Percentiles rank a stretch among this genome's conserved stretches.
Conservation (phyloP, 1,140 invertebrate genomes). For the Bombus confusus region DNA sequence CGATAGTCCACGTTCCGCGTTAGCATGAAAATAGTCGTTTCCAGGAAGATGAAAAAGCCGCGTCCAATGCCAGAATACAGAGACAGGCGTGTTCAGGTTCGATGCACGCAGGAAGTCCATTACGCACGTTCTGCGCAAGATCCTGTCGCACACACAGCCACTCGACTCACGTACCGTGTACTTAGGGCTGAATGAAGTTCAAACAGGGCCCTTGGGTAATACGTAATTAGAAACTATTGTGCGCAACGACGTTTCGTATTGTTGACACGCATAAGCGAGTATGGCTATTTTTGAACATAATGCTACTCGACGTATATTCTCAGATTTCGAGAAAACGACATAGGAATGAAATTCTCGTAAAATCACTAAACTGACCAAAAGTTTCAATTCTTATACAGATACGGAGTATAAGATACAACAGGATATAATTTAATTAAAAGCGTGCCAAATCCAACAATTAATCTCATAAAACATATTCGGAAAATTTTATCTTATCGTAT, state of each 20-base stretch:
- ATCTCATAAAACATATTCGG: too few relatives aligned
- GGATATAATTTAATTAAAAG: too few relatives aligned
- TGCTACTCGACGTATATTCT: not conserved
- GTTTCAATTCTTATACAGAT: too few relatives aligned
- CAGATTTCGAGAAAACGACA: not conserved
- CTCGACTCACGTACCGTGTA: conserved; percentile 58
- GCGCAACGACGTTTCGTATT: conserved; percentile 11
- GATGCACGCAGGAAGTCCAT: conserved; percentile 76
- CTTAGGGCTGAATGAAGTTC: conserved; percentile 52
- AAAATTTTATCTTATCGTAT: too few relatives aligned
- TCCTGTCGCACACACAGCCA: conserved; percentile 50
- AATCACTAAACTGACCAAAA: not conserved
- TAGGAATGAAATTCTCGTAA: not conserved
- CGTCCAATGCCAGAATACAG: conserved; percentile 71
- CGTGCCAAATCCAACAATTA: too few relatives aligned
- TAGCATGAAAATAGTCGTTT: conserved; percentile 30
- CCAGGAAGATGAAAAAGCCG: conserved; percentile 59
- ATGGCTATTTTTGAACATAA: not conserved
- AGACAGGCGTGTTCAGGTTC: conserved; percentile 73
- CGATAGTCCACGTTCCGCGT: not conserved
- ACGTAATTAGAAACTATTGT: conserved; percentile 52
- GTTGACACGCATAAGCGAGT: conserved; percentile 20
- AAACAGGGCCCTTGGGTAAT: conserved; percentile 28
- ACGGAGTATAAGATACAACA: too few relatives aligned
- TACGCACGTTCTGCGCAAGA: conserved; percentile 70